Conservation (phyloP, 2,113 vertebrate species). For the Periophthalmodon schlosseri region DNA sequence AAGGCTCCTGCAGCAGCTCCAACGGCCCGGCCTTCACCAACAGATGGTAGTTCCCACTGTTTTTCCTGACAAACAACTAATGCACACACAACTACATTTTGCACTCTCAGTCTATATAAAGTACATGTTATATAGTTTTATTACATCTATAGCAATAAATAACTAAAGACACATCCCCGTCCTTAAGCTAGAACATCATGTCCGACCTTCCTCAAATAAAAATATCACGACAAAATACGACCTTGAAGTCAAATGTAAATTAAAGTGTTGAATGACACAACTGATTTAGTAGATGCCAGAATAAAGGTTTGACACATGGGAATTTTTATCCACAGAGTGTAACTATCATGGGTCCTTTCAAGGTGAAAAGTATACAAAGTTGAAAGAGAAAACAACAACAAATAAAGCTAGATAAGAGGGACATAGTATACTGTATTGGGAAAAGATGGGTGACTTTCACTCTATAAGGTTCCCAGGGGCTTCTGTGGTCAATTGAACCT, state of each 20-base stretch:
- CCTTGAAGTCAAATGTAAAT: constrained; percentile 10
- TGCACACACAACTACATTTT: constrained; percentile 9
- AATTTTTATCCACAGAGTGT: constrained; percentile 12
- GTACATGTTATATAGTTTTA: background rate
- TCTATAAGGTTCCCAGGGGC: constrained; percentile 23
- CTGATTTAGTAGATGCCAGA: constrained; percentile 39
- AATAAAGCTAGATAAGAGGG: constrained; percentile 50
- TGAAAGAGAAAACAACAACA: constrained; percentile 46
- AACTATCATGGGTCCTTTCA: constrained; percentile 25
- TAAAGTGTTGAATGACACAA: constrained; percentile 19
- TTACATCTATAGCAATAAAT: constrained; percentile 37
- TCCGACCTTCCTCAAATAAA: constrained; percentile 24
- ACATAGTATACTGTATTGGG: constrained; percentile 16
- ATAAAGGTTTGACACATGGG: constrained; percentile 18
- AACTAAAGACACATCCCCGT: constrained; percentile 13
- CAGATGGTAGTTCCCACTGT: constrained; percentile 64
- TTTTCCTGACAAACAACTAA: constrained; percentile 21
- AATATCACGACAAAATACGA: constrained; percentile 5
- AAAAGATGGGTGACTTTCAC: constrained; percentile 60
- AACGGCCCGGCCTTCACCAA: constrained; percentile 56
- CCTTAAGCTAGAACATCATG: constrained; percentile 3
- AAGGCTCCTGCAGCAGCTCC: constrained; percentile 50
- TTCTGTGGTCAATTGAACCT: constrained; percentile 59
- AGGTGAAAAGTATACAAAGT: constrained; percentile 46
- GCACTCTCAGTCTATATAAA: background rate